These are phyloP conservation scores for Lingula anatina DNA, from an alignment of 2,888 invertebrate species.

Conservation along the genomic window DNA sequence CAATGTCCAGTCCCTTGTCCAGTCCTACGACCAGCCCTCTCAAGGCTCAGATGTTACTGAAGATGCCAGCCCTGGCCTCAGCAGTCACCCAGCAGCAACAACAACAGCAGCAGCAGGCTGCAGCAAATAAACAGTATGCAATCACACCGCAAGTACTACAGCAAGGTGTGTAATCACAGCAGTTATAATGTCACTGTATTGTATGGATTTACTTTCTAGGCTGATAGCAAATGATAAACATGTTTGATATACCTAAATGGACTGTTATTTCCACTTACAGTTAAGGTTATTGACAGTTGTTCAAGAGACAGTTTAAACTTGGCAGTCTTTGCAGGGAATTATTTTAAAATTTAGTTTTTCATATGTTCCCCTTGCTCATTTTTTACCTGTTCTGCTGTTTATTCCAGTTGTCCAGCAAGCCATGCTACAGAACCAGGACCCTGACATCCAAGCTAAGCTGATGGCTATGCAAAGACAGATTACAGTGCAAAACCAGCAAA, in stretches of 20 bases:
- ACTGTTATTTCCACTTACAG: too few species aligned
- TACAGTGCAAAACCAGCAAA: constrained; percentile 19
- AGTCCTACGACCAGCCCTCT: too few species aligned
- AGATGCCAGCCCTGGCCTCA: not conserved
- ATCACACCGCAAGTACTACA: constrained; percentile 89
- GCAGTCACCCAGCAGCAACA: not conserved
- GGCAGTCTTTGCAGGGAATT: too few species aligned
- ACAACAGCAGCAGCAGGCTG: not conserved
- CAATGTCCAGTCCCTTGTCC: constrained; percentile 3
- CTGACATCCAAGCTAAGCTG: constrained; percentile 87
- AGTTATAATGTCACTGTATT: too few species aligned
- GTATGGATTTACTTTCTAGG: too few species aligned
- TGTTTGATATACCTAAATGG: too few species aligned
- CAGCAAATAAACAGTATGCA: constrained; percentile 63
- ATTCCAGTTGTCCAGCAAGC: constrained; percentile 84
- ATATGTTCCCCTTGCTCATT: too few species aligned
- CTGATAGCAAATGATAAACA: too few species aligned
- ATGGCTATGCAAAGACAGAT: constrained; percentile 73
- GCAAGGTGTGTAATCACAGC: constrained; percentile 65
- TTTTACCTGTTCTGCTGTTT: too few species aligned
- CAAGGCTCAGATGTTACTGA: not conserved
- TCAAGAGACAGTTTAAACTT: too few species aligned
- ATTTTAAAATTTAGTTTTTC: too few species aligned
- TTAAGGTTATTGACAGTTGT: too few species aligned
- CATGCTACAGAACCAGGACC: constrained; percentile 83